Base-by-base conservation (phyloP, 2,888 invertebrate species). In the Nymphalis urticae region DNA sequence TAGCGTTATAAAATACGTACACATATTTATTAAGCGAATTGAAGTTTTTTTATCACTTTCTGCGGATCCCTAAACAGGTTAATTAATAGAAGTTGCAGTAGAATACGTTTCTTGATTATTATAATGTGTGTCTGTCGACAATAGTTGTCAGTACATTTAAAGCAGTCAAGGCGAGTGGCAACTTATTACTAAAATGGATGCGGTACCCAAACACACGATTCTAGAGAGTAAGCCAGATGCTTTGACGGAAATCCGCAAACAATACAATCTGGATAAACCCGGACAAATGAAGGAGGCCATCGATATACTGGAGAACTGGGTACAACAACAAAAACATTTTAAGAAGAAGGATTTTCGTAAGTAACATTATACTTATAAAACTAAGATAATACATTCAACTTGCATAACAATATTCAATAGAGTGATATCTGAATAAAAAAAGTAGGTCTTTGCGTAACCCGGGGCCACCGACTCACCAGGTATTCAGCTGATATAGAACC, bases 231-330 rank as follows among this genome's bases (percentile, higher is more conserved):
- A 69, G 0, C 71, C 77, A 0, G 75, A 77, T 36, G 76, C 79
- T 0, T 27, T 85, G 2, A 48, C 75, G 6, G 66, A 69, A 2
- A 65, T 86, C 0, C 75, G 82, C 8, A 81, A 80, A 24, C 53
- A 53, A 13, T 24, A 53, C 24, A 53, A 53, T 27, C 65, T 85
- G 47, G 80, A 85, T 4, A 73, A 75, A 17, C 74, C 74, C 0
- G 75, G 73, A 6, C 75, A 76, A 53, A 74, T 85, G 66, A 69
- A 69, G 1, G 76, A 85, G 66, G 77, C 84, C 0, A 64, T 85
- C 0, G 74, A 77, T 4, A 78, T 85, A 19, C 67, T 88, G 3
- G 74, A 80, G 27, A 76, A 81, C 1, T 87, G 87, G 87, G 42
- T 83, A 2, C 68, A 76, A n/a, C 81, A 82, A 61, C 83, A 85